Evolutionary conservation across 2,888 invertebrate genomes (phyloP).

Genomic region (Meiosimyza decipiens): DNA sequence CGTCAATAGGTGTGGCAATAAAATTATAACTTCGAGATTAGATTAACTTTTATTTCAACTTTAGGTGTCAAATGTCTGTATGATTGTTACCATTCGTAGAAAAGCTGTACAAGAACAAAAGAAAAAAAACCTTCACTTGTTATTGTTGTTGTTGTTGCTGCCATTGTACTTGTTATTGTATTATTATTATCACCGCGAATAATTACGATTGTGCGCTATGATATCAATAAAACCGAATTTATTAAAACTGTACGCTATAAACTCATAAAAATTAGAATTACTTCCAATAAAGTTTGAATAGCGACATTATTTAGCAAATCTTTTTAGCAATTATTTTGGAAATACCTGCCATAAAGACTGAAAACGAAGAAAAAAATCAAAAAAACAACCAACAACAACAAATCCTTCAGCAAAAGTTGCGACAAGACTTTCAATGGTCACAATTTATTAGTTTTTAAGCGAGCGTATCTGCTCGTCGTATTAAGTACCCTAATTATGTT

Average conservation of each 20-base stretch:
- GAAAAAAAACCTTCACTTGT: background rate
- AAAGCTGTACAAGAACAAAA: background rate
- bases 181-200: slow-evolving; percentile 43
- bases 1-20: slow-evolving; percentile 57
- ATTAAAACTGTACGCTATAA: slow-evolving; percentile 48
- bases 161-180: slow-evolving; percentile 52
- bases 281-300: slow-evolving; percentile 62
- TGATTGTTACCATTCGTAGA: slow-evolving; percentile 12
- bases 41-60: slow-evolving; percentile 40
- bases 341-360: slow-evolving; percentile 31
- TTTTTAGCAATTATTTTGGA: slow-evolving; percentile 52
- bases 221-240: slow-evolving; percentile 42
- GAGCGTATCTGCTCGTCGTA: no score
- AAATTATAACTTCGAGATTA: slow-evolving; percentile 48
- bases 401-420: background rate
- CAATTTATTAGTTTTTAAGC: no score
- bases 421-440: no score
- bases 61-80: slow-evolving; percentile 12
- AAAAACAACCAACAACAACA: background rate
- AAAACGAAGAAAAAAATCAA: background rate
- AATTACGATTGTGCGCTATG: slow-evolving; percentile 35
- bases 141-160: slow-evolving; percentile 44
- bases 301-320: slow-evolving; percentile 63
- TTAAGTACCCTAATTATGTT: no score
- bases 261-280: slow-evolving; percentile 60